Percentiles rank a stretch among this genome's conserved stretches.
Evolutionary conservation across 2,113 vertebrate species (phyloP).

Genomic region (Brachyistius frenatus): DNA sequence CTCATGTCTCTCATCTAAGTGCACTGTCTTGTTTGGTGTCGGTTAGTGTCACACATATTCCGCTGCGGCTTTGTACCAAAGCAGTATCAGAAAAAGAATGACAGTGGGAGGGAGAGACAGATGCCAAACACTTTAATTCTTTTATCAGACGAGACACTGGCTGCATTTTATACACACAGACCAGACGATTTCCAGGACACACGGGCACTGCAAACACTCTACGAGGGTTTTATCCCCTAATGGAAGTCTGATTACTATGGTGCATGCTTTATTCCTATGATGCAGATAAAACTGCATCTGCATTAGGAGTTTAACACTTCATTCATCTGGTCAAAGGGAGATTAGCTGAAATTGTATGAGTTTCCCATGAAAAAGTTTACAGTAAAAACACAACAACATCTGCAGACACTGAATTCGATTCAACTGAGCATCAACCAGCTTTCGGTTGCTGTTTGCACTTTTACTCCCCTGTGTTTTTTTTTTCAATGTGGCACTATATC

Average conservation of each 20-base stretch:
- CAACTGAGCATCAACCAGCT: constrained; percentile 19
- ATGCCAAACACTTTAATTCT: constrained; percentile 23
- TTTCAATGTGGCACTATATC: constrained; percentile 29
- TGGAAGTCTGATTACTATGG: constrained; percentile 38
- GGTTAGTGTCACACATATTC: constrained; percentile 49
- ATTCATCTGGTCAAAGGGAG: neutral
- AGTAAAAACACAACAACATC: neutral
- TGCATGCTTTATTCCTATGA: constrained; percentile 30
- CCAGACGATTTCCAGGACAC: constrained; percentile 35
- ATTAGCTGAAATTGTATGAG: neutral
- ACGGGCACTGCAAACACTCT: neutral
- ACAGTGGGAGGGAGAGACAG: constrained; percentile 20
- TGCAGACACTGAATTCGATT: constrained; percentile 9
- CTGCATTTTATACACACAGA: constrained; percentile 36
- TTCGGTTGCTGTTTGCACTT: constrained; percentile 55
- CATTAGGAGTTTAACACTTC: constrained; percentile 13
- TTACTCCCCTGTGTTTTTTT: constrained; percentile 28
- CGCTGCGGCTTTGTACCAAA: constrained; percentile 43
- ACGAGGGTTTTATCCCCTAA: constrained; percentile 46
- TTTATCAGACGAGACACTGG: constrained; percentile 34
- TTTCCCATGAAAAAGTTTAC: neutral
- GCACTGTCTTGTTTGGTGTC: constrained; percentile 59
- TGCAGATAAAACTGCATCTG: constrained; percentile 22
- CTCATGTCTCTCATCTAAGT: constrained; percentile 52
- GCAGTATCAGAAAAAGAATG: constrained; percentile 17